Evolutionary conservation across 1,140 invertebrate genomes (phyloP).

Genomic region (Trichonephila clavata): DNA sequence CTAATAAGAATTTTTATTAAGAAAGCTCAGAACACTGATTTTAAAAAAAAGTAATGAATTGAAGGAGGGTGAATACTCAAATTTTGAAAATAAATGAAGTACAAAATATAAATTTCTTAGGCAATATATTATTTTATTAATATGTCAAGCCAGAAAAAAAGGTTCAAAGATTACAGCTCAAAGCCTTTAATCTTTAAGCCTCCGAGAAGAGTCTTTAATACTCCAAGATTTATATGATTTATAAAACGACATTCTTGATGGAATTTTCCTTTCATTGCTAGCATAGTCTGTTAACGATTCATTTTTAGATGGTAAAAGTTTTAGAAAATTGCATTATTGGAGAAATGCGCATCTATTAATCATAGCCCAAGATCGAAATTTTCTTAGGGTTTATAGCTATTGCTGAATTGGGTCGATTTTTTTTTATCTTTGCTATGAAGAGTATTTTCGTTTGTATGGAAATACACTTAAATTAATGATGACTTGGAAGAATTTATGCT

Average conservation of each 20-base stretch:
- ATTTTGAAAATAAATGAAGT: slow-evolving; percentile 12
- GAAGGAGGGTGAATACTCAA: neutral
- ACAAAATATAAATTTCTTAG: neutral
- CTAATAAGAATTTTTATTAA: no score
- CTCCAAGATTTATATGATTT: slow-evolving; percentile 30
- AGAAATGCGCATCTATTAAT: slow-evolving; percentile 31
- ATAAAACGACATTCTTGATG: slow-evolving; percentile 15
- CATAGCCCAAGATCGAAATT: neutral
- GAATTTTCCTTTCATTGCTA: slow-evolving; percentile 7
- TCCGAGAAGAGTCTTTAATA: slow-evolving; percentile 22
- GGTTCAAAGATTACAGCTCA: neutral
- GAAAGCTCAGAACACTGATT: neutral
- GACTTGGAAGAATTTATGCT: neutral
- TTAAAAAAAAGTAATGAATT: neutral
- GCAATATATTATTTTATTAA: slow-evolving; percentile 36
- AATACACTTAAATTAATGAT: slow-evolving; percentile 8
- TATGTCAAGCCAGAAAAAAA: neutral
- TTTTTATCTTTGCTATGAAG: neutral
- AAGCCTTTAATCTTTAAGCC: slow-evolving; percentile 30
- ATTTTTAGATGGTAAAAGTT: slow-evolving; percentile 35
- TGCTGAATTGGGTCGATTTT: neutral
- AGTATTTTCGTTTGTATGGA: slow-evolving; percentile 26
- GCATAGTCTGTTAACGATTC: slow-evolving; percentile 27
- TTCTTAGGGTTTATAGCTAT: slow-evolving; percentile 26
- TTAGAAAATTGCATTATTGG: slow-evolving; percentile 34